These are phyloP conservation scores for Prenolepis imparis DNA, from an alignment of 2,888 invertebrate species.

Conservation along the genomic window DNA sequence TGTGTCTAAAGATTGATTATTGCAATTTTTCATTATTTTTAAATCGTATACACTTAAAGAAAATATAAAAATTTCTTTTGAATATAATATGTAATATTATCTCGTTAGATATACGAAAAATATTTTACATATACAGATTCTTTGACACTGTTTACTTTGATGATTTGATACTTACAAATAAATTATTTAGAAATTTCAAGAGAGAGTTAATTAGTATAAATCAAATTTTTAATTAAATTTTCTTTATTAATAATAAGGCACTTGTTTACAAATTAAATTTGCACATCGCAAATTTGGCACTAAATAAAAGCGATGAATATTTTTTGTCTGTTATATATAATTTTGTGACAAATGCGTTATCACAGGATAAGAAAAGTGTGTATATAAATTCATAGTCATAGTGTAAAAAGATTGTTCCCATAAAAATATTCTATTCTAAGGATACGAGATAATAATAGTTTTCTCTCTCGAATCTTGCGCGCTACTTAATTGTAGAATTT, in stretches of 20 bases:
- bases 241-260: constrained; percentile 48
- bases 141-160: background rate
- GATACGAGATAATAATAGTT: constrained; percentile 9
- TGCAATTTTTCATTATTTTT: background rate
- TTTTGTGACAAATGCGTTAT: background rate
- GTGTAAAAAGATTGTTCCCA: constrained; percentile 34
- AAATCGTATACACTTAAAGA: background rate
- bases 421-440: background rate
- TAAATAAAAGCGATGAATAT: background rate
- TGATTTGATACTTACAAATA: background rate
- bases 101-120: background rate
- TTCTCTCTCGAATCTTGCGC: background rate
- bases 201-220: background rate
- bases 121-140: background rate
- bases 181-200: background rate
- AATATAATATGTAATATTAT: background rate
- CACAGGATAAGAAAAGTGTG: constrained; percentile 2
- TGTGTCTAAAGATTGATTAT: background rate
- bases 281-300: constrained; percentile 26
- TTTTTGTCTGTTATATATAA: background rate
- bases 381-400: constrained; percentile 13
- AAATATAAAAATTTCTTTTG: background rate
- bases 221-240: background rate
- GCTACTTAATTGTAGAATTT: background rate
- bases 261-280: constrained; percentile 47